Evolutionary conservation across 2,797 vertebrate genomes (phyloP), one percentile per base, ranked within the genome.

Genomic region (Sebastes cheni): DNA sequence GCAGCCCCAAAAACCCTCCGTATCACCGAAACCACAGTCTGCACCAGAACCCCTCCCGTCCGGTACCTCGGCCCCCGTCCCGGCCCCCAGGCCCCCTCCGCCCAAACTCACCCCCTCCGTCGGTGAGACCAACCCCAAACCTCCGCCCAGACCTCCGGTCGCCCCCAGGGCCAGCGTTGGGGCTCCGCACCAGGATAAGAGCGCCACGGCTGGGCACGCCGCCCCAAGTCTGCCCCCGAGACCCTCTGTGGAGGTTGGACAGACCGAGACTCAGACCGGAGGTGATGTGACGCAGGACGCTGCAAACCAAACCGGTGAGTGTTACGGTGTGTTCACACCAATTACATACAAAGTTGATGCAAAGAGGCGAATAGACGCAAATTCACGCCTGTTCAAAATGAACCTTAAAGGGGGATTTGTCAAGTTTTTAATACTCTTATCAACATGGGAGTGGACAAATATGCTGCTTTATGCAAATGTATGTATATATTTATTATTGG

Each of bases 101-200:
- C 84, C 88, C 14, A 92, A 92, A 80, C 59, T 79, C 52, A 8
- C 71, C 92, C 75, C 95, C 88, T 75, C 42, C 4, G 8, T 32
- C 27, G 64, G 90, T 79, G 79, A 85, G 83, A 2, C 67, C 16
- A 80, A 70, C 67, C 71, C 85, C 42, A 90, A 72, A 72, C 89
- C 80, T 25, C 94, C 96, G 13, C 92, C 95, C 30, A 93, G 93
- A 77, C 94, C 96, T 67, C 89, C 94, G 0, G 75, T 93, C 4
- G 84, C 95, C 36, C 91, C 94, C 18, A 95, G 97, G 86, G 93
- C 95, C 80, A 94, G 82, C 2, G 0, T 67, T 0, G 89, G 78
- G 81, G 79, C 67, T 72, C 80, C 76, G 79, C 81, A 78, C 18
- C 80, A 81, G 54, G 93, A 91, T 1, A 96, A 95, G 85, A 85